Percentiles rank a stretch among this genome's conserved stretches.
phyloP scores from a whole-genome alignment of 2,113 vertebrate genomes.

The Hyla sarda region DNA sequence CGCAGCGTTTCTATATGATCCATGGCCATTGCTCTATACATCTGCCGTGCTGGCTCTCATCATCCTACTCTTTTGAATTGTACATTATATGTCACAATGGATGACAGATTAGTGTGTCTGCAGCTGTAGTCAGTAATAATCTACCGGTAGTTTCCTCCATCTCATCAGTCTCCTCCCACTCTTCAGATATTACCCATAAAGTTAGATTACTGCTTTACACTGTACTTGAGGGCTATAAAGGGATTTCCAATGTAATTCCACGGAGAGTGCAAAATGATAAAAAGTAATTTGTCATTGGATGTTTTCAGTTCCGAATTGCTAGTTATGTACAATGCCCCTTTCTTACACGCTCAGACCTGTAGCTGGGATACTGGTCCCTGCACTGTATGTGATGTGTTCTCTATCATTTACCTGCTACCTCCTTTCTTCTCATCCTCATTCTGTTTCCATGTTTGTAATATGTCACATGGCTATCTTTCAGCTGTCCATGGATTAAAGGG shows the following conservation, averaged over 20 bases:
- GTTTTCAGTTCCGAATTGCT: not conserved
- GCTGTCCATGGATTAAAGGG: too few relatives aligned
- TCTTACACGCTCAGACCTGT: not conserved
- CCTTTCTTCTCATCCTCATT: not conserved
- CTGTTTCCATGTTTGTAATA: not conserved
- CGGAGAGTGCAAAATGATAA: not conserved
- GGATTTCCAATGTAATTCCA: not conserved
- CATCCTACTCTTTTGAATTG: not conserved
- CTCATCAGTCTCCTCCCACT: slow-evolving; percentile 22
- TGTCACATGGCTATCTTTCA: not conserved
- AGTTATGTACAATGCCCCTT: not conserved
- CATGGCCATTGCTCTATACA: not conserved
- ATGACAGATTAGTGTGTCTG: not conserved
- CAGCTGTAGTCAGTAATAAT: not conserved
- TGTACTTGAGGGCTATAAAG: slow-evolving; percentile 33
- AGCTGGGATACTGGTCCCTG: too few relatives aligned
- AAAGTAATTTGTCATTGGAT: not conserved
- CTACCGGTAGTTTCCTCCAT: not conserved
- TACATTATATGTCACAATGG: not conserved
- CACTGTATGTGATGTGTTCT: not conserved
- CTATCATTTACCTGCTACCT: not conserved
- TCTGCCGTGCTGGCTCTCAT: not conserved
- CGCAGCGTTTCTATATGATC: not conserved
- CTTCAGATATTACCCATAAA: slow-evolving; percentile 30
- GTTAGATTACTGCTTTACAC: slow-evolving; percentile 6